Base-by-base conservation (phyloP, 2,797 vertebrate genomes). In the Paguma larvata region DNA sequence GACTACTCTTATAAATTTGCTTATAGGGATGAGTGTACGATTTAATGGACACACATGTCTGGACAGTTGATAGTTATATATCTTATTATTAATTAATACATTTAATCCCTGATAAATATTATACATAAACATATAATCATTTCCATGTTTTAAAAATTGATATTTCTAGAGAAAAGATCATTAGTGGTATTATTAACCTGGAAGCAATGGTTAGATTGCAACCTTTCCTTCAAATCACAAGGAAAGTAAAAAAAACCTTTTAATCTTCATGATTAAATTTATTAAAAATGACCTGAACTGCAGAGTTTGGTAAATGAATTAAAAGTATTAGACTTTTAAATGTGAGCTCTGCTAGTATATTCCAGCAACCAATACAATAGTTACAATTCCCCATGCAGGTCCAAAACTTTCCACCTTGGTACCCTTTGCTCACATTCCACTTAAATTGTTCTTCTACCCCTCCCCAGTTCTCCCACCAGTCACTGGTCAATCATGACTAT, bases 311-410 rank as follows among this genome's bases (percentile, higher is more conserved):
- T 38, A 93, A 44, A 96, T 13, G 5, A 51, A 80, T 87, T 91
- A n/a, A 79, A 68, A 63, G 9, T 85, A 88, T 65, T 86, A 79
- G 38, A 91, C 63, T 92, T 86, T 94, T 84, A 95, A 95, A 94
- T 96, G 73, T 48, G 51, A 94, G 8, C 13, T 92, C 41, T 56
- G 41, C 6, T 95, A 84, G 34, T 34, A 82, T 12, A 84, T 51
- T 25, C 10, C 16, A 72, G 3, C 25, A 85, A 85, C 21, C 73
- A 72, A 48, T 85, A 46, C 18, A 92, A 48, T 32, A 85, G 25
- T 78, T 21, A 70, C 4, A 75, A 23, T 3, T 53, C 27, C 21
- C 56, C n/a, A 65, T 34, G 8, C 23, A 56, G 12, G 10, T 78
- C 27, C 11, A 46, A 91, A 91, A 53, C 21, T 30, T 94, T 89